Conservation (phyloP, 1,140 invertebrate genomes). For the Nephotettix cincticeps region DNA sequence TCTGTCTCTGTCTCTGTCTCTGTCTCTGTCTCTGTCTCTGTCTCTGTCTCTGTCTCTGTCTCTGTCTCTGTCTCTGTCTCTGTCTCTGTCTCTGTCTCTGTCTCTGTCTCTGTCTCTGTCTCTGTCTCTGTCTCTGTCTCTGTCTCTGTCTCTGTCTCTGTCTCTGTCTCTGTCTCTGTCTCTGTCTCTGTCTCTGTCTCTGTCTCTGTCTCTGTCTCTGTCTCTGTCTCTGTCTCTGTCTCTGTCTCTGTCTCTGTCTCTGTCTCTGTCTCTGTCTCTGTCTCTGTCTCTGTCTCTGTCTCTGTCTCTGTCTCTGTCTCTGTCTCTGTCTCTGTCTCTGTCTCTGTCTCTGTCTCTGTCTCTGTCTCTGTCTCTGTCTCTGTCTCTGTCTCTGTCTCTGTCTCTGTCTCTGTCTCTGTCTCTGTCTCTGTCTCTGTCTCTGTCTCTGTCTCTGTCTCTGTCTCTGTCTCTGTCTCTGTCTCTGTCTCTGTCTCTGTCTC, state of each 20-base stretch:
- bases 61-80: neutral
- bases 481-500: neutral
- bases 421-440: conserved; percentile 21
- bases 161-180: neutral
- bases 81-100: neutral
- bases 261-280: conserved; percentile 30
- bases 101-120: neutral
- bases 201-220: conserved; percentile 26
- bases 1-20: neutral
- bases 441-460: conserved; percentile 20
- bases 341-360: conserved; percentile 28
- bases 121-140: neutral
- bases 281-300: conserved; percentile 27
- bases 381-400: conserved; percentile 14
- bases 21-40: neutral
- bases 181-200: conserved; percentile 23
- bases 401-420: conserved; percentile 26
- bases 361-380: conserved; percentile 28
- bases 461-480: conserved; percentile 21
- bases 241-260: conserved; percentile 26
- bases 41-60: neutral
- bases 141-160: neutral
- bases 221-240: conserved; percentile 29
- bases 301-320: conserved; percentile 25
- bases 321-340: conserved; percentile 25